Percentiles rank a stretch among this genome's conserved stretches.
Conservation (phyloP, 1,140 invertebrate genomes). For the Triops longicaudatus region DNA sequence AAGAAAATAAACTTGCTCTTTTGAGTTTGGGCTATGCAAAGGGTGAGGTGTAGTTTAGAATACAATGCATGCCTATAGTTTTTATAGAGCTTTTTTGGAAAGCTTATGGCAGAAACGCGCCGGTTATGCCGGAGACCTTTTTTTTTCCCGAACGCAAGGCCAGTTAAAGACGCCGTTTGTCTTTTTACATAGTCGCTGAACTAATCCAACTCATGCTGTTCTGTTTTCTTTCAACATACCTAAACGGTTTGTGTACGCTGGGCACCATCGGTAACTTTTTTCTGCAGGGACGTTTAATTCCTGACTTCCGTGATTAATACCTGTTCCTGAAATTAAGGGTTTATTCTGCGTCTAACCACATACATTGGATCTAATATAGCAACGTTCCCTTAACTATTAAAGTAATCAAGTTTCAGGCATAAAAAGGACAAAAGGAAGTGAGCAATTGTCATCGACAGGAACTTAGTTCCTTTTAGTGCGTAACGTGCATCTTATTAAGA, state of each 20-base stretch:
- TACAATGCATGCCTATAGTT: constrained; percentile 5
- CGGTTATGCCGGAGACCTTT: neutral
- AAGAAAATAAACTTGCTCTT: neutral
- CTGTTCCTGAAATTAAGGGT: no score
- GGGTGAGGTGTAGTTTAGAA: neutral
- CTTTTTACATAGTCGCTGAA: neutral
- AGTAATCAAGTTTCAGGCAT: neutral
- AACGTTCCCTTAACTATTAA: neutral
- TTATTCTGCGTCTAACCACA: no score
- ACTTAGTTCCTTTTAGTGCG: neutral
- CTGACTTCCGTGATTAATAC: no score
- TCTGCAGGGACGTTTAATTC: no score
- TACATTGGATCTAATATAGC: no score
- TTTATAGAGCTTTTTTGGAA: neutral
- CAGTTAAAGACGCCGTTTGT: neutral
- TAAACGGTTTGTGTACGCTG: neutral
- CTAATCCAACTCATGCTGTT: neutral
- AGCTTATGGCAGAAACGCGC: neutral
- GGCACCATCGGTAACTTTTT: no score
- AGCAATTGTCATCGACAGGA: neutral
- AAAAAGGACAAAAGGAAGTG: neutral
- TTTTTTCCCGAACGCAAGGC: neutral
- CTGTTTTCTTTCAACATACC: neutral
- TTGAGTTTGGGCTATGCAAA: neutral
- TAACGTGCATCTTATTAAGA: neutral